Base-by-base conservation (phyloP, 2,113 vertebrate genomes). In the Sinosuthora webbiana region DNA sequence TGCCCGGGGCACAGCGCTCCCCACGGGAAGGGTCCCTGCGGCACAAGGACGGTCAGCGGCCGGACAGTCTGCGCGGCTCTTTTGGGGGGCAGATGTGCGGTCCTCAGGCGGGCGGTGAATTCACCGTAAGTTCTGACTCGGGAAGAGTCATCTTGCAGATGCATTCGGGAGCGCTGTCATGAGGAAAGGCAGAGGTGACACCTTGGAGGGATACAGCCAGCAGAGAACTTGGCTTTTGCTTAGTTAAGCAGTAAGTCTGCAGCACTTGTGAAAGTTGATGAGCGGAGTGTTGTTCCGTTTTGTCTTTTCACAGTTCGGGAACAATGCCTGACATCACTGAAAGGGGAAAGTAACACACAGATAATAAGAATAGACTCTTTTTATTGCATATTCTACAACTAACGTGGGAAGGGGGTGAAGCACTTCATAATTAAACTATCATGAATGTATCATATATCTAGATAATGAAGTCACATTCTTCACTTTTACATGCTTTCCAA, bases 81-180 rank as follows among this genome's bases (percentile, higher is more conserved):
- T 41, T 14, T 13, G 52, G 50, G 13, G 64, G 7, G 4, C 30
- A 12, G 42, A 0, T 31, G 31, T 2, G 30, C 33, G 33, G 7
- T 70, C 7, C 30, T 20, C n/a, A 4, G 47, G 6, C 37, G 23
- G 35, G 35, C 18, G 70, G 21, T 3, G 42, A 52, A 31, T 8
- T 10, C 8, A 0, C 4, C 7, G 3, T 9, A 0, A 41, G 12
- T 76, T 69, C 14, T 10, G 35, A 21, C 9, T 27, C 9, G 13
- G 27, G 52, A 57, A n/a, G 44, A 39, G 42, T 71, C 45, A 1
- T 3, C 11, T 5, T 5, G 55, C 8, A 0, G 31, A 3, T 33
- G 39, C 12, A 8, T 45, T 74, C 4, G 2, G 65, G 44, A 68
- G 6, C 9, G 17, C 15, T 15, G 50, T 19, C 18, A 0, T 1